Base-by-base conservation (phyloP, 2,888 invertebrate genomes). In the Eupithecia exiguata region DNA sequence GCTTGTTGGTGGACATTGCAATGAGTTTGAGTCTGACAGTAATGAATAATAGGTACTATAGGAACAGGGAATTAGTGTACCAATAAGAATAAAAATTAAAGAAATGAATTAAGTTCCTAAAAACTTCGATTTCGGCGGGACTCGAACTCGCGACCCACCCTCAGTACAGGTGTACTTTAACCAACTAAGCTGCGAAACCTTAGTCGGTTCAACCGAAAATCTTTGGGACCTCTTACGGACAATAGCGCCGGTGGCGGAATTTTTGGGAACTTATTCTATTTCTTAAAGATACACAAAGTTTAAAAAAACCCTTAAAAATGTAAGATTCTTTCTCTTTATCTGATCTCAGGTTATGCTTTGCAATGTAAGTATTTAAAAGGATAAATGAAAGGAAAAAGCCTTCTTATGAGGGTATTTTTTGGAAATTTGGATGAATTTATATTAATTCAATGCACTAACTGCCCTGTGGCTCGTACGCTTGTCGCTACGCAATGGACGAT, bases 1-100 rank as follows among this genome's bases (percentile, higher is more conserved):
- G 70, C 68, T 75, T 14, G 75, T 75, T 18, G 12, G 58, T 25
- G 58, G 58, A 12, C 25, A 58, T 5, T 58, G 58, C 58, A 58
- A 58, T 58, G 5, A 25, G 12, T 58, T 58, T 25, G 1, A 14
- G 58, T 5, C 21, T 25, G 21, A 21, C 58, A 25, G 58, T n/a
- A 58, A 25, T 58, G 7, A 58, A 25, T 58, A 25, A 25, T 58
- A 10, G 4, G 30, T 30, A 30, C 30, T 30, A 30, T 30, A 30
- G n/a, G 18, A 30, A n/a, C 49, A 49, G 49, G n/a, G n/a, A 43
- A 53, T 21, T 10, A 10, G 53, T 46, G 14, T 43, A 43, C 43
- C 43, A n/a, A 9, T 49, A 49, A 7, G n/a, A 10, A 53, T n/a
- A 21, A 2, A 53, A 53, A 0, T 43, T n/a, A n/a, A n/a, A n/a